These are phyloP conservation scores for Calameuta filiformis DNA, from an alignment of 2,888 invertebrate species.

Conservation along the genomic window DNA sequence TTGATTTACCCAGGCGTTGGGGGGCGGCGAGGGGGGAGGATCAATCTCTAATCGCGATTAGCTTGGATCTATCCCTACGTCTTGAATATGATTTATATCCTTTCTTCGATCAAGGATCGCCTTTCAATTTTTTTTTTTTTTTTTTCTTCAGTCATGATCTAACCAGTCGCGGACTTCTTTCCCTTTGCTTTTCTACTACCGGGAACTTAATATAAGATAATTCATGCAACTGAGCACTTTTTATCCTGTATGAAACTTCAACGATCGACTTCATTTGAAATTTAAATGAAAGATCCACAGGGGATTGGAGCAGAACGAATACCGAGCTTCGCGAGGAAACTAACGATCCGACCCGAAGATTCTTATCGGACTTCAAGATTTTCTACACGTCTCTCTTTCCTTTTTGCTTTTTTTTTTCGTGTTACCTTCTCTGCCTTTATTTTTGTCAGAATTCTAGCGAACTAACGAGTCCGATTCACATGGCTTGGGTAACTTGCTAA, in stretches of 20 bases:
- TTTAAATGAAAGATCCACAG: slow-evolving; percentile 36
- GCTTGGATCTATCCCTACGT: background rate
- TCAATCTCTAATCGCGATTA: background rate
- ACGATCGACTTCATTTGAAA: slow-evolving; percentile 39
- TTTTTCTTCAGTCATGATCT: background rate
- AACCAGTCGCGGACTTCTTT: background rate
- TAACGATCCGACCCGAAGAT: background rate
- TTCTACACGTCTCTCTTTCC: background rate
- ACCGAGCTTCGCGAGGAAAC: background rate
- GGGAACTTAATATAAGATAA: slow-evolving; percentile 36
- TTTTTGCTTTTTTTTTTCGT: background rate
- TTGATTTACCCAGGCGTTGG: background rate
- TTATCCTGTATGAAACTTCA: slow-evolving; percentile 32
- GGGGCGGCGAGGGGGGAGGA: no score
- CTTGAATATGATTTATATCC: background rate
- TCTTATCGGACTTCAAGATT: background rate
- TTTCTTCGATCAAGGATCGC: background rate
- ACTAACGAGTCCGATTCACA: background rate
- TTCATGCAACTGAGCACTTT: slow-evolving; percentile 41
- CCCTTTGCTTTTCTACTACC: background rate
- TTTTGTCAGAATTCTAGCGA: background rate
- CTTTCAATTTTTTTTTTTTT: background rate
- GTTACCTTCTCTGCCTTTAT: background rate
- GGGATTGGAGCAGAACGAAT: slow-evolving; percentile 13
- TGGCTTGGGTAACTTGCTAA: background rate